Percentiles rank a stretch among this genome's conserved stretches.
Evolutionary conservation across 1,140 invertebrate genomes (phyloP).

Genomic region (Bradynema listronoti): DNA sequence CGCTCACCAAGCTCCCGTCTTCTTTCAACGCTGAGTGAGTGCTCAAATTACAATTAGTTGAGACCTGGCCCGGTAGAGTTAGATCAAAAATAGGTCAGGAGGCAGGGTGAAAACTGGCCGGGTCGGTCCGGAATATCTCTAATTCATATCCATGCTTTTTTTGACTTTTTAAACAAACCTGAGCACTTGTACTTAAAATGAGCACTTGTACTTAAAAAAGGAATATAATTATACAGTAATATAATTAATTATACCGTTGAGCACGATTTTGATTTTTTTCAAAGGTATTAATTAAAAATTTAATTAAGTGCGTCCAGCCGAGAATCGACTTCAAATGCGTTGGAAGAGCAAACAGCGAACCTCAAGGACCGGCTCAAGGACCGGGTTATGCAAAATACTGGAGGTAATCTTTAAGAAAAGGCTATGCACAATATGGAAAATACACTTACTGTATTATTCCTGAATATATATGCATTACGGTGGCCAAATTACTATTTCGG

Average conservation of each 20-base stretch:
- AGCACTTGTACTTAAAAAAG: background rate
- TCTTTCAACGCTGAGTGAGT: background rate
- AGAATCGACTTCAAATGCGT: slow-evolving; percentile 38
- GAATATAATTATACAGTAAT: background rate
- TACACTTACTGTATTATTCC: background rate
- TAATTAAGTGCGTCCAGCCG: slow-evolving; percentile 42
- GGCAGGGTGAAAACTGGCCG: background rate
- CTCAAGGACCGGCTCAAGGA: slow-evolving; percentile 47
- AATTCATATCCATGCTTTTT: slow-evolving; percentile 6
- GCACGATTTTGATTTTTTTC: background rate
- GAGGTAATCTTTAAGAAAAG: slow-evolving; percentile 41
- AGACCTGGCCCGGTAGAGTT: background rate
- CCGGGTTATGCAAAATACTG: slow-evolving; percentile 48
- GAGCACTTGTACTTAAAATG: background rate
- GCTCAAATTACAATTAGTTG: background rate
- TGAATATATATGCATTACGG: slow-evolving; percentile 1
- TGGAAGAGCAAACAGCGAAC: slow-evolving; percentile 46
- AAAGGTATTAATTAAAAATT: background rate
- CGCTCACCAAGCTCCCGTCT: background rate
- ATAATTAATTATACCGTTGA: background rate
- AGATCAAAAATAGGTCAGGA: background rate
- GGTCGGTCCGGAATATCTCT: slow-evolving; percentile 13
- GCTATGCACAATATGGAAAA: slow-evolving; percentile 7
- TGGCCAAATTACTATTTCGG: slow-evolving; percentile 3
- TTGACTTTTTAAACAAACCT: slow-evolving; percentile 1